phyloP scores from a whole-genome alignment of 2,888 invertebrate genomes.

The Machimus rusticus region DNA sequence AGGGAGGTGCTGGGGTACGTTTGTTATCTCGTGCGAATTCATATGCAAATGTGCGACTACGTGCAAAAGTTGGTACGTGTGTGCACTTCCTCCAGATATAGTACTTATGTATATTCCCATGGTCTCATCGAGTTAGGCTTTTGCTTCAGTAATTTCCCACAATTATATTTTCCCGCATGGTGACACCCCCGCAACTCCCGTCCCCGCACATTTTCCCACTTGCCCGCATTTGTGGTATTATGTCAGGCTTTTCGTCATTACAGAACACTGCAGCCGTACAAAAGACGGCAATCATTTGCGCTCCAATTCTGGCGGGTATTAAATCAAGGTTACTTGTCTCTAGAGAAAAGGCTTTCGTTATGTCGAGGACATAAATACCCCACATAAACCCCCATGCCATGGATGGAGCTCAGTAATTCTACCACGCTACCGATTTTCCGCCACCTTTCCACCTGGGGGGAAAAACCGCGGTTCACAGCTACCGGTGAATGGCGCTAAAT shows the following conservation, averaged over 20 bases:
- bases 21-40: not conserved
- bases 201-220: not conserved
- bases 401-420: not conserved
- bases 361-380: not conserved
- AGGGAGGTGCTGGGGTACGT: not conserved
- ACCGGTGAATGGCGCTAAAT: not conserved
- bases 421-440: not conserved
- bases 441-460: not conserved
- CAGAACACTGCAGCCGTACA: conserved; percentile 39
- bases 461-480: not conserved
- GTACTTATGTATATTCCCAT: not conserved
- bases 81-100: not conserved
- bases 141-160: conserved; percentile 40
- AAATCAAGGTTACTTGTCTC: conserved; percentile 46
- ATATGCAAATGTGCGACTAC: not conserved
- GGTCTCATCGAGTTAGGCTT: not conserved
- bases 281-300: conserved; percentile 41
- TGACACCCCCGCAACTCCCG: not conserved
- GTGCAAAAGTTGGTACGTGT: not conserved
- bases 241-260: not conserved
- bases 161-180: conserved; percentile 35
- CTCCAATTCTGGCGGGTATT: conserved; percentile 42
- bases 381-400: not conserved
- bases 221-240: not conserved
- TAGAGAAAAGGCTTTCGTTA: not conserved